Percentiles rank a stretch among this genome's conserved stretches.
Conservation (phyloP, 2,113 vertebrate genomes). For the Coregonus clupeaformis region DNA sequence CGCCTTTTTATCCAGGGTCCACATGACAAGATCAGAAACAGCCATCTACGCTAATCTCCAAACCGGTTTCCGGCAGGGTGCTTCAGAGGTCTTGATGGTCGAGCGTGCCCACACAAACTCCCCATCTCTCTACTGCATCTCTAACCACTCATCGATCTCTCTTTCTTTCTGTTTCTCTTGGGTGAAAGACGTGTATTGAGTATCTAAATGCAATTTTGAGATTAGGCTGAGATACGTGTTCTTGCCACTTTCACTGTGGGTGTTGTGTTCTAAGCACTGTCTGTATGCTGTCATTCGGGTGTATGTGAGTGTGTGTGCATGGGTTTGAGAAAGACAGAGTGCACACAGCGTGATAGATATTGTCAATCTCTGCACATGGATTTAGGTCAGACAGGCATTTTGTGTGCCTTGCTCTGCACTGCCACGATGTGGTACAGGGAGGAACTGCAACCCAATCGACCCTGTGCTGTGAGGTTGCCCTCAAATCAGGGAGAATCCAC, state of each 20-base stretch:
- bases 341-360: too few relatives aligned
- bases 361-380: too few relatives aligned
- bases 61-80: not conserved
- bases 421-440: constrained; percentile 36
- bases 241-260: too few relatives aligned
- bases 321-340: too few relatives aligned
- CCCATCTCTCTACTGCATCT: constrained; percentile 19
- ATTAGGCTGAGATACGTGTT: too few relatives aligned
- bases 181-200: too few relatives aligned
- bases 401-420: constrained; percentile 20
- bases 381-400: not conserved
- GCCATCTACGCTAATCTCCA: constrained; percentile 14
- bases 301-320: too few relatives aligned
- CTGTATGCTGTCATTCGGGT: too few relatives aligned
- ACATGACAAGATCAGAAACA: not conserved
- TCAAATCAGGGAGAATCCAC: too few relatives aligned
- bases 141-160: constrained; percentile 9
- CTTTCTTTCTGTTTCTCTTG: not conserved
- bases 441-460: constrained; percentile 8
- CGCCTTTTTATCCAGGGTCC: constrained; percentile 12
- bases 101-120: constrained; percentile 27
- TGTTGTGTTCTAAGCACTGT: too few relatives aligned
- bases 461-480: too few relatives aligned
- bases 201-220: too few relatives aligned
- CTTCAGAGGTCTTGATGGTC: constrained; percentile 4